Evolutionary conservation across 2,797 vertebrate genomes (phyloP).

Genomic region (Acrossocheilus fasciatus): DNA sequence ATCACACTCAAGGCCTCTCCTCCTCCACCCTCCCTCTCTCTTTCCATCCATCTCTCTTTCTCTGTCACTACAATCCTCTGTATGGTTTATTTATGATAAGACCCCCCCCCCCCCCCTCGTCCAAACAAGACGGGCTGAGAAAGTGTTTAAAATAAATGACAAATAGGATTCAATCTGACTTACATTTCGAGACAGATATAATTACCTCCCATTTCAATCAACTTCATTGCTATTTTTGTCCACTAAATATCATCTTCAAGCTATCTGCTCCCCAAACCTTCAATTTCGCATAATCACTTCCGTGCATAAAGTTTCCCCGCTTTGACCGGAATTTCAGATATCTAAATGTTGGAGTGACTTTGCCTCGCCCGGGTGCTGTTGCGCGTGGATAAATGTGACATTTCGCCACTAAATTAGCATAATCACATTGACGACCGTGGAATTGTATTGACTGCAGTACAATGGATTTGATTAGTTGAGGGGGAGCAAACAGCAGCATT

Average conservation of each 20-base stretch:
- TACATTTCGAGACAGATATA: constrained; percentile 65
- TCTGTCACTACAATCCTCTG: constrained; percentile 44
- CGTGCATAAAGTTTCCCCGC: constrained; percentile 70
- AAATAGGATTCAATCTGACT: constrained; percentile 37
- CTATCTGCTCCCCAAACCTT: constrained; percentile 74
- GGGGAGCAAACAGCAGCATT: constrained; percentile 70
- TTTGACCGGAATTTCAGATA: constrained; percentile 77
- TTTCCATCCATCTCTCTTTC: constrained; percentile 41
- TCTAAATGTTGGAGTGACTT: constrained; percentile 71
- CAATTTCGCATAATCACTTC: constrained; percentile 80
- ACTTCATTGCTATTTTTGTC: constrained; percentile 71
- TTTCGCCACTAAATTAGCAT: constrained; percentile 81
- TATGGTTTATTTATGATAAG: constrained; percentile 48
- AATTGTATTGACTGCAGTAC: constrained; percentile 76
- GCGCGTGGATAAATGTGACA: constrained; percentile 76
- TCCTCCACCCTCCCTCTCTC: constrained; percentile 41
- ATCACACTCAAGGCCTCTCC: constrained; percentile 63
- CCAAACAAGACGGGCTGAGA: constrained; percentile 38
- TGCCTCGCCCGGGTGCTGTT: constrained; percentile 66
- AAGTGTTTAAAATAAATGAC: constrained; percentile 36
- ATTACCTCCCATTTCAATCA: constrained; percentile 80
- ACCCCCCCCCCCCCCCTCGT: constrained; percentile 10
- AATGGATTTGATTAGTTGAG: constrained; percentile 81
- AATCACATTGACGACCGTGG: constrained; percentile 78
- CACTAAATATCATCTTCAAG: constrained; percentile 72